Evolutionary conservation across 2,113 vertebrate species (phyloP), one percentile per base, ranked within the genome.

Genomic region (Prochilodus magdalenae): DNA sequence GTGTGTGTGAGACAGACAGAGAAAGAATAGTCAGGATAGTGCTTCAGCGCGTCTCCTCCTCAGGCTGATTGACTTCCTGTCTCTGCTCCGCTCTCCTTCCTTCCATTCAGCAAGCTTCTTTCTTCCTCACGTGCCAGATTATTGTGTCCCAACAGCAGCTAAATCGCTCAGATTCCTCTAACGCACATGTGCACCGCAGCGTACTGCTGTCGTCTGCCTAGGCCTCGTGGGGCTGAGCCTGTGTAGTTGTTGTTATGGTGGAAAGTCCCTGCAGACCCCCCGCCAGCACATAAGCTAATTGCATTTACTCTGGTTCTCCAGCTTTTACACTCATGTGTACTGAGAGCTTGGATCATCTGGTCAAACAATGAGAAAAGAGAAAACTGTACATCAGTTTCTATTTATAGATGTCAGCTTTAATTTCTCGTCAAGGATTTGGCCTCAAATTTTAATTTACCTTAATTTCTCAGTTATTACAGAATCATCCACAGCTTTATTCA

Each of bases 51-150:
- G 77, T 78, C 62, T 85, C 67, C 66, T 33, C 71, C 51, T 74
- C 59, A 53, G 80, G 16, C 80, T 72, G 75, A 53, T 77, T 70
- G 75, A n/a, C 60, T 86, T 86, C 87, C 87, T 88, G 85, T 75
- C 70, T 79, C 75, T 67, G 47, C 12, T 14, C 65, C 26, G 57
- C 75, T 72, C 75, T 57, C 74, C 30, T 86, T 86, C 85, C 85
- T 83, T 81, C 83, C 75, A 27, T 85, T 86, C 69, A 79, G 33
- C 20, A 22, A 29, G 40, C 26, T 33, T 75, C 44, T 70, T 65
- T 84, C 67, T 69, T 80, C 60, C 72, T 55, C 81, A 66, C 27
- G 51, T 81, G 65, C 49, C 70, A 75, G 44, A 66, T 79, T 26
- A 79, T 85, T 87, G 81, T 83, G 77, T 78, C 24, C 29, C 33